Evolutionary conservation across 2,113 vertebrate species (phyloP).

Genomic region (Gracilinanus agilis): DNA sequence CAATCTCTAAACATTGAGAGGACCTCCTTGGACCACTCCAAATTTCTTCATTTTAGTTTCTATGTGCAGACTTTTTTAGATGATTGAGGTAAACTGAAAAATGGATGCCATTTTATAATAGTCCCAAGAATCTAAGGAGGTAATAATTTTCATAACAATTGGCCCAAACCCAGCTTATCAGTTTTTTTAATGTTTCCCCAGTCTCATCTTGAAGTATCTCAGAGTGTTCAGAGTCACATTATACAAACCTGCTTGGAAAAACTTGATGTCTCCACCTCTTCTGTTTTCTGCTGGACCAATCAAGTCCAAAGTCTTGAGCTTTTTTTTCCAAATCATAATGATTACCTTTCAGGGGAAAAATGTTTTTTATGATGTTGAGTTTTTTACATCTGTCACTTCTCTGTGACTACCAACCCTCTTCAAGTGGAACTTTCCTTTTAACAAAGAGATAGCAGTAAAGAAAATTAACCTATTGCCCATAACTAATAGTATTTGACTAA

Average conservation of each 20-base stretch:
- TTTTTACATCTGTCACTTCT: not conserved
- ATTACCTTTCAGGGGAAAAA: not conserved
- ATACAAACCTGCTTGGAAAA: slow-evolving; percentile 74
- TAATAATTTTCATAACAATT: slow-evolving; percentile 64
- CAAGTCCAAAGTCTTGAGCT: slow-evolving; percentile 59
- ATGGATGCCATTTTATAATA: not conserved
- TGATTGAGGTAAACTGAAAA: not conserved
- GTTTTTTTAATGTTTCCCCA: slow-evolving; percentile 75
- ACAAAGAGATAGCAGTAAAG: not conserved
- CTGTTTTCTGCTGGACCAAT: slow-evolving; percentile 72
- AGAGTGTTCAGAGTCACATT: slow-evolving; percentile 81
- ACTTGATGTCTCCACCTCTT: slow-evolving; percentile 74
- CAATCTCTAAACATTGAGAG: slow-evolving; percentile 13
- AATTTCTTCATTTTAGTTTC: slow-evolving; percentile 59
- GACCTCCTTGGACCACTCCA: slow-evolving; percentile 17
- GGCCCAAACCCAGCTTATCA: slow-evolving; percentile 65
- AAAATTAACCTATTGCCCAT: not conserved
- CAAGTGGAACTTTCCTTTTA: not conserved
- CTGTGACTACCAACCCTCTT: not conserved
- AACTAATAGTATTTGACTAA: not conserved
- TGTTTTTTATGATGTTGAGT: not conserved
- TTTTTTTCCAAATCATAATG: slow-evolving; percentile 63
- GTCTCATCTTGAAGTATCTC: slow-evolving; percentile 78
- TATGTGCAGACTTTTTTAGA: slow-evolving; percentile 40
- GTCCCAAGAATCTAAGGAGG: not conserved